Evolutionary conservation across 2,797 vertebrate genomes (phyloP), one percentile per base, ranked within the genome.

Genomic region (Oreonectes daqikongensis): DNA sequence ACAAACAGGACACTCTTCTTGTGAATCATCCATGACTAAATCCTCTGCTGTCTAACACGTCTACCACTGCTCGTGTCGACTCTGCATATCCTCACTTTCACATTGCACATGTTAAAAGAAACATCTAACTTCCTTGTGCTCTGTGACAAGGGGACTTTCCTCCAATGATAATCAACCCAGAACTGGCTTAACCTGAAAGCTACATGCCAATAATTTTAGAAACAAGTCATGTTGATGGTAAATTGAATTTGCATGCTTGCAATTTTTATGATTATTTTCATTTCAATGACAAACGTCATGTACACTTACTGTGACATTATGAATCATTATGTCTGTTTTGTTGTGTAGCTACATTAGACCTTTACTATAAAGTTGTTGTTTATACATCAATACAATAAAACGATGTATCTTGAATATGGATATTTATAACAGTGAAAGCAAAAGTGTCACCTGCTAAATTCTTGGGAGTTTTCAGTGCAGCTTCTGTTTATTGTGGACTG

Each of bases 1-100:
- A 80, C 86, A 87, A 40, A 86, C 70, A 2, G 84, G 79, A 48
- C 86, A 87, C 2, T 77, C 67, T 11, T 81, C 66, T 1, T 82
- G 74, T 72, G 22, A 53, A 10, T 10, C 2, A 1, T 22, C 14
- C 35, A 32, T 61, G 8, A 64, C 38, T 22, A 48, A 15, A 22
- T 35, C 22, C 1, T 68, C 17, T 32, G 20, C 18, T 57, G 38
- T 63, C 4, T 48, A 5, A 14, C 30, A 17, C 2, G 6, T 5
- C 7, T n/a, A 20, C 30, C 53, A 12, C 30, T 50, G 24, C 20
- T 32, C 12, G 18, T 52, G 11, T 24, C 14, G 10, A 28, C 30
- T 68, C 26, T 40, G 1, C 24, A 46, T 17, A 18, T 15, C 10
- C 26, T 66, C 1, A 63, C 35, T 71, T 65, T 71, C n/a, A 40